These are phyloP conservation scores for Caenorhabditis brenneri DNA, from an alignment of 1,140 invertebrate species.

Conservation along the genomic window DNA sequence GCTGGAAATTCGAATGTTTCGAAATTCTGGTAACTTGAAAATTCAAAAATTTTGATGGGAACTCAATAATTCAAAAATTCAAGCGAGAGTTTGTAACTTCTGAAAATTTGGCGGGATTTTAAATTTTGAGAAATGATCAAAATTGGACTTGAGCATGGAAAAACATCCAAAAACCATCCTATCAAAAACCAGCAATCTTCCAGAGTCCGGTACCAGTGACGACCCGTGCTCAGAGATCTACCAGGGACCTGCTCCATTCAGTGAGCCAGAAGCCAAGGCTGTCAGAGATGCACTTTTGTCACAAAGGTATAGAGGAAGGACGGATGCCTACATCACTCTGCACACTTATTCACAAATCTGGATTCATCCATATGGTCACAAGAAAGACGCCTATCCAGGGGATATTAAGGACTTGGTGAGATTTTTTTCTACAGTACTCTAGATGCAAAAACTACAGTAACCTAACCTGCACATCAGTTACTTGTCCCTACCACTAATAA, in stretches of 20 bases:
- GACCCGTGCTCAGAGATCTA: constrained; percentile 71
- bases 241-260: constrained; percentile 66
- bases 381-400: constrained; percentile 69
- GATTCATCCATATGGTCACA: constrained; percentile 71
- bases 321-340: constrained; percentile 69
- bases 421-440: not conserved
- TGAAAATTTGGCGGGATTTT: no score
- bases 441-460: not conserved
- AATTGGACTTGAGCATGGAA: no score
- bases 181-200: constrained; percentile 16
- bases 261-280: constrained; percentile 68
- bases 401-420: constrained; percentile 69
- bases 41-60: no score
- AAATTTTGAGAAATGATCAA: no score
- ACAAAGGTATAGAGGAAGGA: constrained; percentile 63
- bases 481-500: no score
- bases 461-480: no score
- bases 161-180: constrained; percentile 23
- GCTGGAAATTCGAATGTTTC: no score
- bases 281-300: constrained; percentile 67
- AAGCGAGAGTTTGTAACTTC: no score
- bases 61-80: no score
- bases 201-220: constrained; percentile 68
- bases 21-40: no score
- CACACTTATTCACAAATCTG: constrained; percentile 71